Conservation (phyloP, 2,797 vertebrate species). For the Chiroxiphia lanceolata region DNA sequence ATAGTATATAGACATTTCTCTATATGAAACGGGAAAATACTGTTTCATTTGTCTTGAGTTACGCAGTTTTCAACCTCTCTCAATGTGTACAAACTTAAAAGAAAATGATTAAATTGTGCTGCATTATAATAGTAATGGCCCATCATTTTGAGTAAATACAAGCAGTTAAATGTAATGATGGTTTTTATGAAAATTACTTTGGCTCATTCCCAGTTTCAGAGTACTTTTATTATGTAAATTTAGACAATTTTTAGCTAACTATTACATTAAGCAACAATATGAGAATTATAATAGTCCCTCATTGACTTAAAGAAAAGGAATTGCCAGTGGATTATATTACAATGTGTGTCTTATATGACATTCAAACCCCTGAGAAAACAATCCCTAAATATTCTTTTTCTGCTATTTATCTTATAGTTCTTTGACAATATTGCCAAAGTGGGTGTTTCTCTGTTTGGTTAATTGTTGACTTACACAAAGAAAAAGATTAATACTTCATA, state of each 20-base stretch:
- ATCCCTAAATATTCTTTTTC: neutral
- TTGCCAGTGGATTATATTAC: neutral
- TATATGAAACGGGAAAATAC: neutral
- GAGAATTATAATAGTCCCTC: neutral
- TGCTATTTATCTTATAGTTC: neutral
- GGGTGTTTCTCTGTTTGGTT: neutral
- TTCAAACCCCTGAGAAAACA: neutral
- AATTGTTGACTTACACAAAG: neutral
- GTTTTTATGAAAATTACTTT: constrained; percentile 42
- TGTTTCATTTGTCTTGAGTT: neutral
- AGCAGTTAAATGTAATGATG: constrained; percentile 36
- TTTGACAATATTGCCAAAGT: neutral
- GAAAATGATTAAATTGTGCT: neutral
- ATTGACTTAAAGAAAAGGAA: neutral
- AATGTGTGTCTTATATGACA: neutral
- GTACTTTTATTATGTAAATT: constrained; percentile 13
- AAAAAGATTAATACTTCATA: neutral
- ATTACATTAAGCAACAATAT: constrained; percentile 5
- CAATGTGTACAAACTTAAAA: neutral
- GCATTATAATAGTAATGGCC: neutral
- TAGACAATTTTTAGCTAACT: constrained; percentile 36
- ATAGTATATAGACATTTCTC: neutral
- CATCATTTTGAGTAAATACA: constrained; percentile 57
- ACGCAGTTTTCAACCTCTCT: neutral
- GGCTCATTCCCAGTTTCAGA: neutral